phyloP scores from a whole-genome alignment of 2,113 vertebrate species.

The Felis chaus region DNA sequence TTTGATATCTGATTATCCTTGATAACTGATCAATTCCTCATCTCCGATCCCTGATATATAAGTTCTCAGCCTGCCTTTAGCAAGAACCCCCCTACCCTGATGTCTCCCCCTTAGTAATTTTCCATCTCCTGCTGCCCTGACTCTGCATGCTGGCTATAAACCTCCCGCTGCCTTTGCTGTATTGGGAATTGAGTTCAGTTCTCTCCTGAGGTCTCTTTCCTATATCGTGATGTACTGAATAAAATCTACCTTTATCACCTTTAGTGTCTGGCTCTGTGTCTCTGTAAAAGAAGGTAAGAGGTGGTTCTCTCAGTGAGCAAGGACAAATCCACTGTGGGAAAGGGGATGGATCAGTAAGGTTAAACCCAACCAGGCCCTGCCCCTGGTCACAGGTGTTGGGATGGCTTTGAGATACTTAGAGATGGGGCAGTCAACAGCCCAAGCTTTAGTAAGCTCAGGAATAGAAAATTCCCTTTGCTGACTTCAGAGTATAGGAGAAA shows the following conservation, averaged over 20 bases:
- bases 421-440: neutral
- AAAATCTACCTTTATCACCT: neutral
- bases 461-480: neutral
- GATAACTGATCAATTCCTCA: neutral
- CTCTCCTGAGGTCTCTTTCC: neutral
- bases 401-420: neutral
- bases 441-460: neutral
- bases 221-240: neutral
- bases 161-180: neutral
- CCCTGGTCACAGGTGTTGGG: neutral
- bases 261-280: neutral
- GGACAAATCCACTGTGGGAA: neutral
- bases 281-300: neutral
- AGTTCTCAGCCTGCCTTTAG: neutral
- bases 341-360: neutral
- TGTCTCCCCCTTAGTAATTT: neutral
- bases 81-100: neutral
- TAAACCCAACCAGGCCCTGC: neutral
- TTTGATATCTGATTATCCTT: neutral
- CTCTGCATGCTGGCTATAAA: neutral
- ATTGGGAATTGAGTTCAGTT: neutral
- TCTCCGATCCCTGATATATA: neutral
- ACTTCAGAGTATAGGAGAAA: neutral
- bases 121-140: neutral
- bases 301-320: neutral